Percentiles rank a stretch among this genome's conserved stretches.
Evolutionary conservation across 2,113 vertebrate genomes (phyloP).

Genomic region (Phrynocephalus versicolor): DNA sequence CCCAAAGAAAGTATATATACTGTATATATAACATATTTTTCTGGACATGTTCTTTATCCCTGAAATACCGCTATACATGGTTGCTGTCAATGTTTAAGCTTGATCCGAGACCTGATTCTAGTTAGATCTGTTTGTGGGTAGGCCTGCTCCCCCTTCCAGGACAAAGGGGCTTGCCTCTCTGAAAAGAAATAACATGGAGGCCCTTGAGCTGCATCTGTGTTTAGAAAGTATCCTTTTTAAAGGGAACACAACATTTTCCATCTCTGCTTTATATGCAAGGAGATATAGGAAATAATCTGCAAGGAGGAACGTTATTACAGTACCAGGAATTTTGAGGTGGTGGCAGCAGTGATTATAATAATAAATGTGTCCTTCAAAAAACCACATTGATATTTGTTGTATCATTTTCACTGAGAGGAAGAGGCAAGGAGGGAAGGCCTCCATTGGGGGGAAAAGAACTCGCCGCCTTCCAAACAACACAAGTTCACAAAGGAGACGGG

Average conservation of each 20-base stretch:
- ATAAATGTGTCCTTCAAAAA: not conserved
- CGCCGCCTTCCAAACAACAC: not conserved
- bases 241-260: accelerated
- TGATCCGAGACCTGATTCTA: not conserved
- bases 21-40: too few relatives aligned
- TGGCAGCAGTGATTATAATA: not conserved
- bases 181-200: not conserved
- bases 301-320: too few relatives aligned
- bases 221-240: not conserved
- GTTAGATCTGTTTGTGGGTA: not conserved
- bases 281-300: not conserved
- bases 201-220: not conserved
- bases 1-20: too few relatives aligned
- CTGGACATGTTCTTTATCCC: too few relatives aligned
- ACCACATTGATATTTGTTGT: conserved; percentile 8
- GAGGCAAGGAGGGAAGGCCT: not conserved
- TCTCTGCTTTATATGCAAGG: not conserved
- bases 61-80: not conserved
- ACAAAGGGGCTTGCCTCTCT: not conserved
- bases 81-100: not conserved
- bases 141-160: not conserved
- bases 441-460: not conserved
- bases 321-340: not conserved
- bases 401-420: not conserved
- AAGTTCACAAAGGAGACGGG: not conserved